These are phyloP conservation scores for Medauroidea extradentata DNA, from an alignment of 1,140 invertebrate genomes.

Conservation along the genomic window DNA sequence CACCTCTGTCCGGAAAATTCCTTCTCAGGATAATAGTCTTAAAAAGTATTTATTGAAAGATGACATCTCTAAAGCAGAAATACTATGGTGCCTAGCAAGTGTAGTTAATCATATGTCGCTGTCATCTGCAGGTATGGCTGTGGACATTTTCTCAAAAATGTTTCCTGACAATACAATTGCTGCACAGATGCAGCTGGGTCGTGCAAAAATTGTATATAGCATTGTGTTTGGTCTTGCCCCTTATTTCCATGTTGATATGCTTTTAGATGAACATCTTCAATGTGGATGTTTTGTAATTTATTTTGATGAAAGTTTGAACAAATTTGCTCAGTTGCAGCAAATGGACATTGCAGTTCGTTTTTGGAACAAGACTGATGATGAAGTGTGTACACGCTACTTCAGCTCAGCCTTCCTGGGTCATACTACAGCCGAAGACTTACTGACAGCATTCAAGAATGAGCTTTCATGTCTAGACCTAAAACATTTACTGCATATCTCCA, in stretches of 20 bases:
- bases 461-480: constrained; percentile 1
- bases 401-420: constrained; percentile 21
- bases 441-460: constrained; percentile 10
- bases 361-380: constrained; percentile 1
- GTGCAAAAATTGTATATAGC: constrained; percentile 20
- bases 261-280: constrained; percentile 1
- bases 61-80: no score
- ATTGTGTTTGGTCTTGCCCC: constrained; percentile 19
- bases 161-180: constrained; percentile 21
- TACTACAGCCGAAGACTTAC: constrained; percentile 16
- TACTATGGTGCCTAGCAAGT: no score
- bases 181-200: constrained; percentile 22
- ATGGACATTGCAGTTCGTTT: constrained; percentile 10
- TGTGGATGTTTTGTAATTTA: constrained; percentile 20
- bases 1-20: no score
- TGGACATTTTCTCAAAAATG: constrained; percentile 19
- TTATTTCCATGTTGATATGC: constrained; percentile 17
- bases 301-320: constrained; percentile 24
- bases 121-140: constrained; percentile 14
- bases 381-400: constrained; percentile 17
- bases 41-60: no score
- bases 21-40: no score
- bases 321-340: constrained; percentile 2
- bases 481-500: constrained; percentile 23
- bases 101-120: constrained; percentile 7